phyloP scores from a whole-genome alignment of 2,113 vertebrate species.

The Oreochromis aureus region DNA sequence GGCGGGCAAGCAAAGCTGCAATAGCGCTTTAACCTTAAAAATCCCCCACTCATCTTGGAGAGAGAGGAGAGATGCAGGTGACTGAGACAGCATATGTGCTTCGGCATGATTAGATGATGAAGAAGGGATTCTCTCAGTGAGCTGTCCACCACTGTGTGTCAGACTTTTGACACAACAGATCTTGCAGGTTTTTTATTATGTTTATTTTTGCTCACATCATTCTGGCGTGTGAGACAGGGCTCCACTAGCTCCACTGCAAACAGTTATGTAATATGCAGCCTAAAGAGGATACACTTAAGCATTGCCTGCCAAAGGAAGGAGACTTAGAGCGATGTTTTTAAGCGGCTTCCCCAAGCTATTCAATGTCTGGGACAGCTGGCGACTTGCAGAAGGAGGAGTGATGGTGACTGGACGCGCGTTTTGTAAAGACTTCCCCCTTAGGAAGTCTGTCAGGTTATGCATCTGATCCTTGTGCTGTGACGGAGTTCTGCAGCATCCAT shows the following conservation, averaged over 20 bases:
- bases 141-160: not conserved
- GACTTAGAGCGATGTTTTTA: conserved; percentile 40
- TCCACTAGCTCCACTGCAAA: not conserved
- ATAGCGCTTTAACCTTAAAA: not conserved
- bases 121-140: not conserved
- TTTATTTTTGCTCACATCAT: not conserved
- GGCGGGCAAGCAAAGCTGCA: not conserved
- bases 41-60: not conserved
- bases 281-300: conserved; percentile 27
- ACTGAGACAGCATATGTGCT: conserved; percentile 8
- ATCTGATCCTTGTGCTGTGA: conserved; percentile 12
- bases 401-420: not conserved
- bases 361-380: not conserved
- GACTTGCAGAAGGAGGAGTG: not conserved
- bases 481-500: not conserved
- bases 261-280: conserved; percentile 22
- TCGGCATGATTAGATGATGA: not conserved
- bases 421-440: not conserved
- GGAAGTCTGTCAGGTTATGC: not conserved
- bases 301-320: conserved; percentile 2
- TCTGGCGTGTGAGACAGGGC: not conserved
- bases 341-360: conserved; percentile 30
- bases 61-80: not conserved
- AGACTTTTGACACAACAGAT: not conserved
- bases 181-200: not conserved